A percentile compares a stretch with the other conserved stretches of the same genome.
Evolutionary conservation across 2,888 invertebrate species (phyloP).

Genomic region (Caenorhabditis wallacei): DNA sequence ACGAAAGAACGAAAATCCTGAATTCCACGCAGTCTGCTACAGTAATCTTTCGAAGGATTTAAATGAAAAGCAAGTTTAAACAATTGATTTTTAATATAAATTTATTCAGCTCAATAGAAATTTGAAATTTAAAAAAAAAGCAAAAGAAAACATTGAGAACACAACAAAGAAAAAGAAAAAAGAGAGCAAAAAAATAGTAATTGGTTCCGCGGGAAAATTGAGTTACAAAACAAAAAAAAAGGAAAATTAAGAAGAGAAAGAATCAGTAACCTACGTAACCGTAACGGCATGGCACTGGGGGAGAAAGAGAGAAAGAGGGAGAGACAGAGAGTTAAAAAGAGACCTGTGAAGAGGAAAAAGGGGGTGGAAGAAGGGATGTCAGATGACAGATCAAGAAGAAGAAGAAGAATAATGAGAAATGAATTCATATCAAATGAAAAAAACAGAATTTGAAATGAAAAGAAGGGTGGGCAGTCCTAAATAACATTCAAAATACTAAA

Average conservation of each 20-base stretch:
- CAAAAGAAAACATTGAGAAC: conserved; percentile 14
- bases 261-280: conserved; percentile 48
- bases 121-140: conserved; percentile 4
- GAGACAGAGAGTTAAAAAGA: conserved; percentile 18
- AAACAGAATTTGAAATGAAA: conserved; percentile 4
- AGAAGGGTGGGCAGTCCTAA: conserved; percentile 40
- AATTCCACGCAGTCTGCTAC: conserved; percentile 36
- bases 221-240: not conserved
- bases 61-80: not conserved
- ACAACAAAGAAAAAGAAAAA: conserved; percentile 11
- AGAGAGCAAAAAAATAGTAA: not conserved
- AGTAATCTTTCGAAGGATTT: conserved; percentile 22
- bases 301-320: conserved; percentile 15
- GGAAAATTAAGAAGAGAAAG: conserved; percentile 1
- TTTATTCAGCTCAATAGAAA: conserved; percentile 42
- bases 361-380: conserved; percentile 2
- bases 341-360: conserved; percentile 45
- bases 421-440: no score
- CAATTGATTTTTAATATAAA: conserved; percentile 1
- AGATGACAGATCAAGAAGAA: conserved; percentile 22
- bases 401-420: no score
- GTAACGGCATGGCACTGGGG: conserved; percentile 48
- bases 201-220: conserved; percentile 28
- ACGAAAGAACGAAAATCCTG: not conserved
- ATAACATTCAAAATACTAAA: conserved; percentile 24